phyloP scores from a whole-genome alignment of 2,113 vertebrate species.

The Panthera uncia region DNA sequence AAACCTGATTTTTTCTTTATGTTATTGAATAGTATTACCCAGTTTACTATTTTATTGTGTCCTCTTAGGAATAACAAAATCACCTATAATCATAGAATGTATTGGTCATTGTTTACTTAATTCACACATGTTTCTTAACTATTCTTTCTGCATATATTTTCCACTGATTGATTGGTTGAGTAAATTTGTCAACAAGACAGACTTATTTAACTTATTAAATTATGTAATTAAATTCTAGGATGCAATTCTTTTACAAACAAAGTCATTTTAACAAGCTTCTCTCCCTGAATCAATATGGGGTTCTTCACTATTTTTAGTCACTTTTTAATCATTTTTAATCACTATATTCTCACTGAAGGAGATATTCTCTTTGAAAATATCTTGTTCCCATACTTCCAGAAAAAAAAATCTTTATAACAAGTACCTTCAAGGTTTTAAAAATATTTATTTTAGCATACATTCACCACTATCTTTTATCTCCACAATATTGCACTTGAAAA shows the following conservation, averaged over 20 bases:
- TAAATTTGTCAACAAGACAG: neutral
- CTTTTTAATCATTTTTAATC: neutral
- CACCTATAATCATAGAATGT: neutral
- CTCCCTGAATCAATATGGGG: neutral
- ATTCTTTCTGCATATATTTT: neutral
- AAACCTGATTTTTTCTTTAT: neutral
- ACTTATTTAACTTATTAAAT: neutral
- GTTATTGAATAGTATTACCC: neutral
- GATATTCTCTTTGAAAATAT: neutral
- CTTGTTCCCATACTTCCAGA: neutral
- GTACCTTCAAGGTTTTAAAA: neutral
- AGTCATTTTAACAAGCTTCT: neutral
- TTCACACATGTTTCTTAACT: neutral
- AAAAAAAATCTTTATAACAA: neutral
- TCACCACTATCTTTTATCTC: neutral
- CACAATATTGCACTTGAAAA: slow-evolving; percentile 15
- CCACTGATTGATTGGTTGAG: neutral
- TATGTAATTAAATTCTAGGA: neutral
- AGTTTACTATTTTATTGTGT: neutral
- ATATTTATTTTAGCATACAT: neutral
- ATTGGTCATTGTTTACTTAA: neutral
- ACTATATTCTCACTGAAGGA: neutral
- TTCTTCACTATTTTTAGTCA: neutral
- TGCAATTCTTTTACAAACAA: neutral
- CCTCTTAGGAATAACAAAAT: neutral